Percentiles rank a stretch among this genome's conserved stretches.
These are phyloP conservation scores for Pelecanus crispus DNA, from an alignment of 2,113 vertebrate genomes.

Conservation along the genomic window DNA sequence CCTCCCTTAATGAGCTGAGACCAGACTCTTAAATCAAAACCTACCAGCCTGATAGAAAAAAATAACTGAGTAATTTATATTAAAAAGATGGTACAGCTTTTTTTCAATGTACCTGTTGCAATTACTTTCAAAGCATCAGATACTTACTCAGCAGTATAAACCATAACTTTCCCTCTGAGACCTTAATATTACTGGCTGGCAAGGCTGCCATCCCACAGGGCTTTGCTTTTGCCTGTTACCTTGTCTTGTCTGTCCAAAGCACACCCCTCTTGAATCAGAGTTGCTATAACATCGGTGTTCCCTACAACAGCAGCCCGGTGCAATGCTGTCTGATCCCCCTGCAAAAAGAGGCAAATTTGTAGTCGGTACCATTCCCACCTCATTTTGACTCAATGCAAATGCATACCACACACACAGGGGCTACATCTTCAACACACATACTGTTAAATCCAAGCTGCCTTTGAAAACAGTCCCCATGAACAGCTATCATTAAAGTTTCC, in stretches of 20 bases:
- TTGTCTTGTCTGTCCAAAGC: slow-evolving; percentile 94
- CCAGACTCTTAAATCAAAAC: not conserved
- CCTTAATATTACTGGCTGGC: not conserved
- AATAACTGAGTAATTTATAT: not conserved
- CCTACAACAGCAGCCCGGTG: slow-evolving; percentile 92
- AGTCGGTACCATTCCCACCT: not conserved
- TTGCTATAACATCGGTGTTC: slow-evolving; percentile 82
- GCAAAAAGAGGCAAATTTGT: not conserved
- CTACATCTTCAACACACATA: not conserved
- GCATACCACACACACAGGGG: not conserved
- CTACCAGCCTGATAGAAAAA: not conserved
- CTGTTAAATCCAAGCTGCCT: not conserved
- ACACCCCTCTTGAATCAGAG: slow-evolving; percentile 91
- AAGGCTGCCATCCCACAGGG: not conserved
- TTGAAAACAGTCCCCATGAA: not conserved
- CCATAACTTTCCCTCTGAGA: not conserved
- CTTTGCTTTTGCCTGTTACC: slow-evolving; percentile 66
- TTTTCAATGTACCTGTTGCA: not conserved
- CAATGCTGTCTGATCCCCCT: slow-evolving; percentile 93
- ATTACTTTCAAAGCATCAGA: not conserved
- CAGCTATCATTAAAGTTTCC: not conserved
- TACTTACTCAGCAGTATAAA: not conserved
- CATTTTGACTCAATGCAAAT: not conserved
- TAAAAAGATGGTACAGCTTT: not conserved
- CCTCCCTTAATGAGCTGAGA: not conserved